A percentile compares a stretch with the other conserved stretches of the same genome.
phyloP scores from a whole-genome alignment of 2,888 invertebrate genomes.

The Crossocerus cetratus region DNA sequence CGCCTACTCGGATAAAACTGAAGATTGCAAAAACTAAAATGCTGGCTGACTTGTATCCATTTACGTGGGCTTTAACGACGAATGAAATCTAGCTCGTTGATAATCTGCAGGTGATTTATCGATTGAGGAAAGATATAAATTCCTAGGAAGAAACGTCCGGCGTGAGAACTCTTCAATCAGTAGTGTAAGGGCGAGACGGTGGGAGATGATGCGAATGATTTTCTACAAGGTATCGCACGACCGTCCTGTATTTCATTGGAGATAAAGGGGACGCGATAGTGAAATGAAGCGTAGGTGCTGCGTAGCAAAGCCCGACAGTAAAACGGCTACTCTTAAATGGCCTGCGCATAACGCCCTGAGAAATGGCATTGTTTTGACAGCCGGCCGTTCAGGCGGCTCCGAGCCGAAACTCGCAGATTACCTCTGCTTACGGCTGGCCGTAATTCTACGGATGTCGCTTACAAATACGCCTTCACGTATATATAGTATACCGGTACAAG shows the following conservation, averaged over 20 bases:
- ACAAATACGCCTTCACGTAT: slow-evolving; percentile 15
- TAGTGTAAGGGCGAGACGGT: slow-evolving; percentile 15
- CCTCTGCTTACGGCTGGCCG: slow-evolving; percentile 20
- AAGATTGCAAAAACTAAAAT: too few species aligned
- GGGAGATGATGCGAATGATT: slow-evolving; percentile 54
- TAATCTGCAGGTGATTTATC: too few species aligned
- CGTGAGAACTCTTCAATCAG: background rate
- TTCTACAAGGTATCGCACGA: slow-evolving; percentile 34
- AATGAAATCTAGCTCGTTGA: too few species aligned
- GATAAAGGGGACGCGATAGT: slow-evolving; percentile 32
- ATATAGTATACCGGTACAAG: background rate
- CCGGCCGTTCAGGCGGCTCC: slow-evolving; percentile 52
- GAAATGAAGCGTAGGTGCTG: slow-evolving; percentile 40
- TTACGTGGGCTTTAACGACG: too few species aligned
- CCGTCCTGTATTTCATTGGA: slow-evolving; percentile 13
- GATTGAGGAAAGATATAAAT: too few species aligned
- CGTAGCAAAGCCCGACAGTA: too few species aligned
- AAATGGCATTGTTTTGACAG: slow-evolving; percentile 74
- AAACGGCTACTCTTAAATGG: slow-evolving; percentile 62
- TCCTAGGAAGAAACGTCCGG: too few species aligned
- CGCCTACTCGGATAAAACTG: too few species aligned
- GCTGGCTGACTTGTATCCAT: too few species aligned
- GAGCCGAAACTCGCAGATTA: slow-evolving; percentile 46
- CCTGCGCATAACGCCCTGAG: slow-evolving; percentile 69
- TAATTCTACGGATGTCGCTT: slow-evolving; percentile 30